Evolutionary conservation across 2,888 invertebrate genomes (phyloP).

Genomic region (Hirtodrosophila histrioides): DNA sequence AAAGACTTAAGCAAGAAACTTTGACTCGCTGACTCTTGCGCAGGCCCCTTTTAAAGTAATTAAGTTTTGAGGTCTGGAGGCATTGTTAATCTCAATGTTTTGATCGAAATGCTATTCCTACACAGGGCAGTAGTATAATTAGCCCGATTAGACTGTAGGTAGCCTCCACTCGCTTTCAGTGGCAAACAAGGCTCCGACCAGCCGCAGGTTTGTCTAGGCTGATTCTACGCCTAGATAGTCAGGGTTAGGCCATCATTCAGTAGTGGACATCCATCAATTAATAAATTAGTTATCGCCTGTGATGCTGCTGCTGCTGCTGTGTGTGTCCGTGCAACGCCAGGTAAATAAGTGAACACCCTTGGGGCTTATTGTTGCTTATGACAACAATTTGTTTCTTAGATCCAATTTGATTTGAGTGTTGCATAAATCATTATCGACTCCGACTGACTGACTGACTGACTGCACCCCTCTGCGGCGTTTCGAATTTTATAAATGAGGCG

Average conservation of each 20-base stretch:
- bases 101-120: conserved; percentile 35
- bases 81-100: conserved; percentile 37
- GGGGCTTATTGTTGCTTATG: conserved; percentile 36
- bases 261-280: conserved; percentile 48
- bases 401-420: conserved; percentile 41
- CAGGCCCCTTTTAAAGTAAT: conserved; percentile 41
- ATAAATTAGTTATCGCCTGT: conserved; percentile 31
- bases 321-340: not conserved
- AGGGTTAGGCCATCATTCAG: conserved; percentile 12
- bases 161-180: conserved; percentile 11
- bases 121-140: conserved; percentile 48
- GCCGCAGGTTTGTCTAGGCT: not conserved
- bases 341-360: conserved; percentile 25
- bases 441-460: conserved; percentile 20
- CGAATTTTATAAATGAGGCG: conserved; percentile 62
- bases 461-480: conserved; percentile 55
- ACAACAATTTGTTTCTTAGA: conserved; percentile 45
- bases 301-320: conserved; percentile 1
- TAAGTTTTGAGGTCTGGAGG: conserved; percentile 44
- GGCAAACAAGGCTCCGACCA: conserved; percentile 5
- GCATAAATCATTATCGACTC: conserved; percentile 58
- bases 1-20: conserved; percentile 21
- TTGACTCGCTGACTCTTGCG: not conserved
- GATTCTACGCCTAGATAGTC: no score
- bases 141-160: conserved; percentile 34